These are phyloP conservation scores for Trochalopteron elliotii DNA, from an alignment of 2,113 vertebrate genomes.

Conservation along the genomic window DNA sequence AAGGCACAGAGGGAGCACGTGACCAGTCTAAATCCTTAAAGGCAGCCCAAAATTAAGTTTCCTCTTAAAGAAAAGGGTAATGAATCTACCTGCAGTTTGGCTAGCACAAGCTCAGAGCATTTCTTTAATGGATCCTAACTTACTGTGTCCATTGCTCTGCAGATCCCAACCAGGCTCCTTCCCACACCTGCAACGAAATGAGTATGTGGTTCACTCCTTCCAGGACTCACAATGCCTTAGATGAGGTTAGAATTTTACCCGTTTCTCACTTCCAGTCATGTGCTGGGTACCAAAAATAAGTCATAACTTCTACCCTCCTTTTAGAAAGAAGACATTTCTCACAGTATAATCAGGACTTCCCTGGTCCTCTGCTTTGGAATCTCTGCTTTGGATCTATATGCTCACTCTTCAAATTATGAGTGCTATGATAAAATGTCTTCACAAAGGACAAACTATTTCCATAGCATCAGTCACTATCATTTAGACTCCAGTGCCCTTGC, in stretches of 20 bases:
- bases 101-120: not conserved
- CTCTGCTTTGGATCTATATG: not conserved
- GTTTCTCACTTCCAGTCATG: not conserved
- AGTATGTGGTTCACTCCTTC: not conserved
- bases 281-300: not conserved
- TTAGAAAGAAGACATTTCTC: not conserved
- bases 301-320: not conserved
- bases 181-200: not conserved
- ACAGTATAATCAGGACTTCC: not conserved
- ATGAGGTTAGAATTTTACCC: not conserved
- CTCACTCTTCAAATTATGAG: not conserved
- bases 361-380: not conserved
- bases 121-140: not conserved
- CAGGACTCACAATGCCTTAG: not conserved
- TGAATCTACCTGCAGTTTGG: not conserved
- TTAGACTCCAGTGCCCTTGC: slow-evolving; percentile 5
- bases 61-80: not conserved
- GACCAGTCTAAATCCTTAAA: not conserved
- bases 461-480: not conserved
- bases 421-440: not conserved
- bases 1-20: not conserved
- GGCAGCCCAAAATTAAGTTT: not conserved
- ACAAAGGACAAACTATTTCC: slow-evolving; percentile 1
- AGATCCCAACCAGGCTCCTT: not conserved
- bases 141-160: not conserved